Evolutionary conservation across 2,113 vertebrate species (phyloP).

Genomic region (Chamaetylas fuelleborni): DNA sequence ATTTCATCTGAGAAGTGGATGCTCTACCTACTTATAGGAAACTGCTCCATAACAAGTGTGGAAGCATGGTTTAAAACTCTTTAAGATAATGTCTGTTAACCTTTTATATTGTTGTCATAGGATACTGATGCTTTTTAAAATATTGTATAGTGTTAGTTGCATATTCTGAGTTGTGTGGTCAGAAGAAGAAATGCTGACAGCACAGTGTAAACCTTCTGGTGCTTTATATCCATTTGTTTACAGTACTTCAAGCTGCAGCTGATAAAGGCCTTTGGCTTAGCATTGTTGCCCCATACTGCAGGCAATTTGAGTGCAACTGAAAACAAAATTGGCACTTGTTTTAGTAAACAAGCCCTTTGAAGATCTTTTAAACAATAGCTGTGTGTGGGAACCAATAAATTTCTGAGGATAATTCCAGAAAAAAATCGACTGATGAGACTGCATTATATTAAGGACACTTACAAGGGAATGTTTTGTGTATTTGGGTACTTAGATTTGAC

Average conservation of each 20-base stretch:
- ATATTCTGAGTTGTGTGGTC: background rate
- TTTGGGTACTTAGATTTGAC: background rate
- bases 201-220: background rate
- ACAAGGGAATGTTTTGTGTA: background rate
- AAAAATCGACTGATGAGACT: background rate
- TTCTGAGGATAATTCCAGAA: background rate
- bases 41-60: background rate
- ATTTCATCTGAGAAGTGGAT: background rate
- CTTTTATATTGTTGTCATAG: background rate
- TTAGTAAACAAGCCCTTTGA: background rate
- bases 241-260: background rate
- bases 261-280: background rate
- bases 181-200: background rate
- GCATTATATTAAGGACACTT: background rate
- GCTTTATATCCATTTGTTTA: conserved; percentile 14
- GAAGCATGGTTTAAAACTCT: background rate
- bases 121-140: background rate
- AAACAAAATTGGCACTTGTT: background rate
- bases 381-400: background rate
- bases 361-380: background rate
- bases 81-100: background rate
- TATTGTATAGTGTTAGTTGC: background rate
- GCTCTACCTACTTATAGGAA: background rate
- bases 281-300: background rate
- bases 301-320: background rate